Evolutionary conservation across 2,888 invertebrate genomes (phyloP), one percentile per base, ranked within the genome.

Genomic region (Polymixis lichenea): DNA sequence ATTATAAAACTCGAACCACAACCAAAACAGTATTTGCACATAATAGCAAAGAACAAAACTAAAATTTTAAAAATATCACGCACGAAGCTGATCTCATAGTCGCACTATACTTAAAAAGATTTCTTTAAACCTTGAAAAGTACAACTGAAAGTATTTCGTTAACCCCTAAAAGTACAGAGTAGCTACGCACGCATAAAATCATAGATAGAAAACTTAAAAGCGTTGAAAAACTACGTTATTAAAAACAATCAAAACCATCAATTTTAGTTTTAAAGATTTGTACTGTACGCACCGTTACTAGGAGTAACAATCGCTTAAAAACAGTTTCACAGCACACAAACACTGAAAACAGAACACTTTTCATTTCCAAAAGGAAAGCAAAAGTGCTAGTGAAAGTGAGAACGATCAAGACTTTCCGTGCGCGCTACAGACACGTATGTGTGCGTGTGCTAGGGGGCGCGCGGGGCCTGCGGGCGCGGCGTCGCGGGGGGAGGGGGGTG

Each of bases 391-490:
- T 90, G 88, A 90, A 91, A 92, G 88, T 87, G 60, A 82, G 78
- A 86, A 94, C 91, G 90, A 94, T 91, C 95, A 95, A 95, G 89
- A 90, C 74, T 5, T 0, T 0, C 32, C 15, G 22, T 58, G 76
- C 90, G 84, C 76, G 49, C 80, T 88, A 84, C 89, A 82, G 62
- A 73, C 83, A 77, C 91, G 95, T 94, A 91, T 95, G 96, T 96
- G 96, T 96, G 96, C 94, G 96, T 95, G 95, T 92, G 89, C 87
- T 91, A 90, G 92, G 92, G 86, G 87, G 88, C 73, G 86, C 88
- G 89, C 84, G 90, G 88, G 90, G 89, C 86, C 89, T 86, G 90
- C 87, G 90, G 89, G 90, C 88, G 90, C 86, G 85, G 86, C 81
- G 85, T 87, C 87, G 88, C 83, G 89, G 91, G 91, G 91, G 90